Percentiles rank a stretch among this genome's conserved stretches.
These are phyloP conservation scores for Hirtodrosophila cameraria DNA, from an alignment of 2,888 invertebrate species.

Conservation along the genomic window DNA sequence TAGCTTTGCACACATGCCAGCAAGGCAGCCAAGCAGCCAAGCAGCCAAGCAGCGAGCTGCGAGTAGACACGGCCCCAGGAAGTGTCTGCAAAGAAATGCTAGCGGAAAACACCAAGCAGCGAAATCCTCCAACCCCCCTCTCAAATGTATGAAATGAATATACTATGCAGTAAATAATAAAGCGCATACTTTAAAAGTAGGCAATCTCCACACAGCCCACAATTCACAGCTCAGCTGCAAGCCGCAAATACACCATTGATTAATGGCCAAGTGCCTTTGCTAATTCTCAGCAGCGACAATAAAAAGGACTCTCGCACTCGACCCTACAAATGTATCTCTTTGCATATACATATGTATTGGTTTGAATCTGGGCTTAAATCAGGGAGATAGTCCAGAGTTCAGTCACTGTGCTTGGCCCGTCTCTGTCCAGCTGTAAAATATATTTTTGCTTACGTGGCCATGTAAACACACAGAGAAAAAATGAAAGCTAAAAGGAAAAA, in stretches of 20 bases:
- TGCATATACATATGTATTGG: neutral
- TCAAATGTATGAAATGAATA: slow-evolving; percentile 5
- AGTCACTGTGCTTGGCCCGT: slow-evolving; percentile 22
- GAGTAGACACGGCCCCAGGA: slow-evolving; percentile 53
- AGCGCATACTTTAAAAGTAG: slow-evolving; percentile 46
- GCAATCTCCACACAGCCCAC: too few relatives aligned
- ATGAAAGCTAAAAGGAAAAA: slow-evolving; percentile 8
- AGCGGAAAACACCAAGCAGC: slow-evolving; percentile 46
- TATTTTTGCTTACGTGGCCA: slow-evolving; percentile 64
- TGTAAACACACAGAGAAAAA: slow-evolving; percentile 30
- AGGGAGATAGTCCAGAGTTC: too few relatives aligned
- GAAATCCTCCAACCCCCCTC: neutral
- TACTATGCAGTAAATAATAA: slow-evolving; percentile 62
- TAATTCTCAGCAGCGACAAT: slow-evolving; percentile 43
- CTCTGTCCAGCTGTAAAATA: slow-evolving; percentile 48
- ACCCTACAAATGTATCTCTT: slow-evolving; percentile 31
- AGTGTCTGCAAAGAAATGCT: slow-evolving; percentile 60
- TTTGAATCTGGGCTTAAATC: too few relatives aligned
- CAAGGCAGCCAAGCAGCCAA: slow-evolving; percentile 42
- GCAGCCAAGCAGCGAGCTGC: slow-evolving; percentile 44
- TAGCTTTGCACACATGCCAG: slow-evolving; percentile 70
- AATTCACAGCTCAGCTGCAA: slow-evolving; percentile 24
- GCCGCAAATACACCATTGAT: slow-evolving; percentile 47
- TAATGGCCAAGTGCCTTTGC: slow-evolving; percentile 53
- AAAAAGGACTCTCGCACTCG: slow-evolving; percentile 16